Evolutionary conservation across 2,113 vertebrate genomes (phyloP).

Genomic region (Bungarus multicinctus): DNA sequence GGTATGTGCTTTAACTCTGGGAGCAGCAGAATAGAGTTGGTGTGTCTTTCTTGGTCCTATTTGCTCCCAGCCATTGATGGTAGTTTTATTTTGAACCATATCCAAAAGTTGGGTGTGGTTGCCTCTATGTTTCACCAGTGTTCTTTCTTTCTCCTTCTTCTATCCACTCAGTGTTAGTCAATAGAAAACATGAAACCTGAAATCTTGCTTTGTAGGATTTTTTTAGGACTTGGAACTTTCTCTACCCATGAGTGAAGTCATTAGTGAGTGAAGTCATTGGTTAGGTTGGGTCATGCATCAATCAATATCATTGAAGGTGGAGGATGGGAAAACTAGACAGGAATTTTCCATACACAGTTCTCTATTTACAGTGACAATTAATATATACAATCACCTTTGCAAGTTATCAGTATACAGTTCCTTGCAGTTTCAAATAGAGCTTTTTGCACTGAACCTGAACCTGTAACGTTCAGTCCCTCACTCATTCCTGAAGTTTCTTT

Average conservation of each 20-base stretch:
- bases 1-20: neutral
- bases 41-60: neutral
- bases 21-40: neutral
- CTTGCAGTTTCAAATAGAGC: neutral
- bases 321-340: neutral
- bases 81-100: neutral
- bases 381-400: neutral
- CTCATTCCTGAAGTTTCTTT: neutral
- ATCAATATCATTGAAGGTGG: neutral
- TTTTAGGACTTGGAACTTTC: neutral
- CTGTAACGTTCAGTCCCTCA: neutral
- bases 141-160: neutral
- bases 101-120: neutral
- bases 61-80: neutral
- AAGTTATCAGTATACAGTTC: neutral
- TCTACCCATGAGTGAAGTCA: neutral
- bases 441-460: neutral
- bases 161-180: neutral
- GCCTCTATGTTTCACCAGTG: neutral
- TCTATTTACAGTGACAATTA: neutral
- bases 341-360: neutral
- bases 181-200: neutral
- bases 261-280: neutral
- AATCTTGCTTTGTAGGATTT: neutral
- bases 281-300: neutral